phyloP scores from a whole-genome alignment of 64 coral and sea anemone genomes.

The Hydrozoanthus tunicans region DNA sequence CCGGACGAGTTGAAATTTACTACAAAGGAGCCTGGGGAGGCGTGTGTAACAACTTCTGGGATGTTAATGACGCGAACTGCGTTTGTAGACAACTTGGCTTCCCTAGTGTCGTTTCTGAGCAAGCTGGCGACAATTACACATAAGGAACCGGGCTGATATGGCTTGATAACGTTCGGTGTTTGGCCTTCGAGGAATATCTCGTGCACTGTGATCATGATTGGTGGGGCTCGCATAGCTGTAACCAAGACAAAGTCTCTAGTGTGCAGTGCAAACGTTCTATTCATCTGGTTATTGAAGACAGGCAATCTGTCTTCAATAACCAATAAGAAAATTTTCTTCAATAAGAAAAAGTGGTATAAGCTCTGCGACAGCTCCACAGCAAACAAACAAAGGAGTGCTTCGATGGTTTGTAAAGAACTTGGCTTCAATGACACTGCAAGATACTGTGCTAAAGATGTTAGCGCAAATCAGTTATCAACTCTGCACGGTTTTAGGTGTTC shows the following conservation, averaged over 20 bases:
- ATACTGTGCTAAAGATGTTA: neutral
- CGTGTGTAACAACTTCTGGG: too few relatives aligned
- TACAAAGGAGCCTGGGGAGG: neutral
- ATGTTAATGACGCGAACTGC: too few relatives aligned
- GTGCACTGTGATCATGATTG: neutral
- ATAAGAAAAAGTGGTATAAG: too few relatives aligned
- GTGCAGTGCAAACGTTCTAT: conserved; percentile 24
- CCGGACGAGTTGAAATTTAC: neutral
- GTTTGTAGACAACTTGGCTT: neutral
- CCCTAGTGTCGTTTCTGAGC: neutral
- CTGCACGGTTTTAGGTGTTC: neutral
- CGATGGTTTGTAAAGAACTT: neutral
- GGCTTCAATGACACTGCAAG: neutral
- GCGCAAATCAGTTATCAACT: neutral
- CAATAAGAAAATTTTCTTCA: neutral
- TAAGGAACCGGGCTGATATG: conserved; percentile 16
- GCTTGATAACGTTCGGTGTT: conserved; percentile 48
- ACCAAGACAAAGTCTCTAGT: neutral
- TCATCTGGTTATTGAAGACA: neutral
- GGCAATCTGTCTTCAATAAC: too few relatives aligned
- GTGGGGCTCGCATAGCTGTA: conserved; percentile 20
- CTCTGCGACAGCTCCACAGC: neutral
- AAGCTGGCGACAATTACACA: neutral
- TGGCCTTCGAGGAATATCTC: neutral
- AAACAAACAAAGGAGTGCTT: neutral